phyloP scores from a whole-genome alignment of 2,888 invertebrate genomes.

The Orthonevra nobilis region DNA sequence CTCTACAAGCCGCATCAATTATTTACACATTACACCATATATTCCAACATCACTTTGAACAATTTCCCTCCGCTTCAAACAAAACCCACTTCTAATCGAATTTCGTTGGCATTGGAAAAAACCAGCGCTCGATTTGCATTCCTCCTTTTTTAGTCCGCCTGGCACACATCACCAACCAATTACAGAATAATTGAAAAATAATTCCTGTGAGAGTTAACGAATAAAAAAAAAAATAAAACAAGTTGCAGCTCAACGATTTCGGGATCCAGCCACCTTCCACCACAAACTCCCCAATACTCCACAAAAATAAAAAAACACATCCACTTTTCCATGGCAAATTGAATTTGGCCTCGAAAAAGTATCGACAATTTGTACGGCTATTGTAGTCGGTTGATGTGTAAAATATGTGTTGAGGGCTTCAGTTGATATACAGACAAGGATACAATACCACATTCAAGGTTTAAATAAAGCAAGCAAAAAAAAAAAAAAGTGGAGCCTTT shows the following conservation, averaged over 20 bases:
- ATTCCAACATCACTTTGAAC: constrained; percentile 45
- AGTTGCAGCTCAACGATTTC: constrained; percentile 46
- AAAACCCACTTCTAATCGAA: constrained; percentile 62
- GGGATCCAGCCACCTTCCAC: constrained; percentile 9
- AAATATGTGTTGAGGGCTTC: constrained; percentile 54
- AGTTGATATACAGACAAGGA: constrained; percentile 41
- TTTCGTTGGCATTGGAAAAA: constrained; percentile 35
- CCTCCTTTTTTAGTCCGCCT: constrained; percentile 18
- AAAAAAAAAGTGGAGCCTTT: constrained; percentile 4
- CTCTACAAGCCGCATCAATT: constrained; percentile 46
- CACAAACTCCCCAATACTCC: constrained; percentile 28
- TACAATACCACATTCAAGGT: constrained; percentile 50
- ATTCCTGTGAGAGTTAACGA: constrained; percentile 61
- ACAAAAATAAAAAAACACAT: no score
- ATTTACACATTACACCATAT: constrained; percentile 54
- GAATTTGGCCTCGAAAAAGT: constrained; percentile 67
- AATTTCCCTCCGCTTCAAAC: not conserved
- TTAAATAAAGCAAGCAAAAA: constrained; percentile 31
- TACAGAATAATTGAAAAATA: constrained; percentile 70
- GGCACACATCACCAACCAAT: constrained; percentile 58
- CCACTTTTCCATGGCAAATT: constrained; percentile 64
- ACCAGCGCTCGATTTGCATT: constrained; percentile 60
- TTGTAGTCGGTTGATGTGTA: constrained; percentile 68
- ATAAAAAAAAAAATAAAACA: constrained; percentile 28
- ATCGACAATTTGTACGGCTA: constrained; percentile 69